Conservation (phyloP, 2,113 vertebrate species). For the Atherinomorus stipes region DNA sequence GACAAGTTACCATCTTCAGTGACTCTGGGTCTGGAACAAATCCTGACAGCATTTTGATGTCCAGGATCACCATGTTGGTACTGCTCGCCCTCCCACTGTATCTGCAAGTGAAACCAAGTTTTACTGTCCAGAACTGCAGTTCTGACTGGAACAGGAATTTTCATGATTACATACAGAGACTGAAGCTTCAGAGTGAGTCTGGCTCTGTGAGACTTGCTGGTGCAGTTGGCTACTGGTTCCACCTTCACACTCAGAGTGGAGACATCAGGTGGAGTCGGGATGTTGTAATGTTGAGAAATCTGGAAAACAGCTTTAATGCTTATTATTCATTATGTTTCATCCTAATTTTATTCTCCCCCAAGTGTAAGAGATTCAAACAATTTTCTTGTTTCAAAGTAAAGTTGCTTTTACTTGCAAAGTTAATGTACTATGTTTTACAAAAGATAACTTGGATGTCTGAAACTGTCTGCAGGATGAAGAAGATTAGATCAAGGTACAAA, state of each 20-base stretch:
- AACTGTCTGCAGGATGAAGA: too few relatives aligned
- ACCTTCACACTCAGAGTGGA: constrained; percentile 42
- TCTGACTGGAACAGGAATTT: too few relatives aligned
- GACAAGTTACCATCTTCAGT: constrained; percentile 25
- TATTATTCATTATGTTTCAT: too few relatives aligned
- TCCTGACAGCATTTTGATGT: constrained; percentile 76
- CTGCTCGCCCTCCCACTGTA: constrained; percentile 27
- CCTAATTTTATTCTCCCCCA: too few relatives aligned
- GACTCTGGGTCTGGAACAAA: constrained; percentile 56
- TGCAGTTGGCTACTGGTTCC: constrained; percentile 26
- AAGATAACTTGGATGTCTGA: too few relatives aligned
- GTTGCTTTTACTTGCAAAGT: too few relatives aligned
- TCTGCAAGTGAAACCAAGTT: constrained; percentile 30
- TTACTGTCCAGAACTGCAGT: too few relatives aligned
- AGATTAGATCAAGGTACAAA: too few relatives aligned
- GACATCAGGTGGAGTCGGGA: constrained; percentile 59
- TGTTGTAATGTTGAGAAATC: constrained; percentile 73
- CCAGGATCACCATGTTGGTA: constrained; percentile 80
- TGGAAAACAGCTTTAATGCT: constrained; percentile 20
- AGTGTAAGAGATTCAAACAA: not conserved
- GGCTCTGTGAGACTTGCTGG: constrained; percentile 1
- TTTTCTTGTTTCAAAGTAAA: too few relatives aligned
- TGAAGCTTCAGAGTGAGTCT: too few relatives aligned
- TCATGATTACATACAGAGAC: too few relatives aligned
- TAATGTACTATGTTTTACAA: too few relatives aligned